Evolutionary conservation across 1,140 invertebrate species (phyloP).

Genomic region (Ceratina japonica): DNA sequence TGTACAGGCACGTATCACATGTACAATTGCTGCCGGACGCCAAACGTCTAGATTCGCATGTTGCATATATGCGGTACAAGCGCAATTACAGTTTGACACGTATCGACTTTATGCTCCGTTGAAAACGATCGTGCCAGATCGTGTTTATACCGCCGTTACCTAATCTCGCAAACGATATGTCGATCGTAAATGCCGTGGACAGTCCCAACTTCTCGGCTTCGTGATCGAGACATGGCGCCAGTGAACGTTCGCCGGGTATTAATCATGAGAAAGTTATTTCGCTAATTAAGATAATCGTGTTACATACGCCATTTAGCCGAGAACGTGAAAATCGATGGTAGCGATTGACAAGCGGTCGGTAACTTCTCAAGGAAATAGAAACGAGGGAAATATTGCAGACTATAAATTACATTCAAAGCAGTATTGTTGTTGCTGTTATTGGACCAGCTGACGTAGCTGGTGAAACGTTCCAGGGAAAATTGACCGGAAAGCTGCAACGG

Average conservation of each 20-base stretch:
- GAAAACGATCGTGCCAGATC: conserved; percentile 51
- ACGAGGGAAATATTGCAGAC: background rate
- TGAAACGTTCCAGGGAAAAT: conserved; percentile 24
- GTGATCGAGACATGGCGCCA: background rate
- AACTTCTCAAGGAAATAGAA: background rate
- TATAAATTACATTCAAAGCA: background rate
- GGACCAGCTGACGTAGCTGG: background rate
- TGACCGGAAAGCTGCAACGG: background rate
- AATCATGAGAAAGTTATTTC: conserved; percentile 39
- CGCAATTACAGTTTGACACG: conserved; percentile 57
- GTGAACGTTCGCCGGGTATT: background rate
- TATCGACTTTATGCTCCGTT: conserved; percentile 60
- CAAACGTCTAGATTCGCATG: conserved; percentile 32
- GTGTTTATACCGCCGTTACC: conserved; percentile 36
- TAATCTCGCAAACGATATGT: conserved; percentile 22
- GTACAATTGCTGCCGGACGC: conserved; percentile 11
- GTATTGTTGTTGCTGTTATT: background rate
- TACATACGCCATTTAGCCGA: background rate
- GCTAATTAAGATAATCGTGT: conserved; percentile 33
- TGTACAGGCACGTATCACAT: conserved; percentile 33
- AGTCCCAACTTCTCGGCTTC: background rate
- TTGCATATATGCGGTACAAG: conserved; percentile 27
- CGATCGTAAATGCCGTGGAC: conserved; percentile 28
- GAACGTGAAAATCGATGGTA: conserved; percentile 21
- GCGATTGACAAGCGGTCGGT: conserved; percentile 13